These are phyloP conservation scores for Mus caroli DNA, from an alignment of 2,797 vertebrate species.

Conservation along the genomic window DNA sequence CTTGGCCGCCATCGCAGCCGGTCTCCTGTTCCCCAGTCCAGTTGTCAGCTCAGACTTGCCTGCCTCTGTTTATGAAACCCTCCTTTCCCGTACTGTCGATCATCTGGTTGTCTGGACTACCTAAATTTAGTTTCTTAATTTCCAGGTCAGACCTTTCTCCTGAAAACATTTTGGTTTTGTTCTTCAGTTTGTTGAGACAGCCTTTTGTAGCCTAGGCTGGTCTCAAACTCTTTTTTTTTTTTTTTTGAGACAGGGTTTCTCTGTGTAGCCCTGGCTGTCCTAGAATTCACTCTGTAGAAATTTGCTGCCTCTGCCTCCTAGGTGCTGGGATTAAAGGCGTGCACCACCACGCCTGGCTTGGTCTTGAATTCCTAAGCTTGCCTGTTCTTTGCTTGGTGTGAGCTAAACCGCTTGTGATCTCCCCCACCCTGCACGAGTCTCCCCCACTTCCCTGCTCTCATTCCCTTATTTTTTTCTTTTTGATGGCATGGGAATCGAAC, in stretches of 20 bases:
- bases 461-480: too few species aligned
- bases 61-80: neutral
- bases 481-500: neutral
- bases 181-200: neutral
- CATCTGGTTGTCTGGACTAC: neutral
- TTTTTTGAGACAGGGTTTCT: too few species aligned
- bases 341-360: too few species aligned
- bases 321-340: too few species aligned
- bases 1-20: neutral
- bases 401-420: neutral
- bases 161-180: neutral
- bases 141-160: neutral
- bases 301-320: too few species aligned
- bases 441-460: neutral
- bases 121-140: slow-evolving; percentile 12
- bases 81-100: neutral
- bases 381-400: neutral
- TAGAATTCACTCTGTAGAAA: too few species aligned
- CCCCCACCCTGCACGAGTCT: neutral
- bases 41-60: neutral
- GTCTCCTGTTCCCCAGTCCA: neutral
- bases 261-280: too few species aligned
- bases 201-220: neutral
- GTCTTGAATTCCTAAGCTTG: neutral
- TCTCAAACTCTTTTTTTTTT: neutral